phyloP scores from a whole-genome alignment of 2,888 invertebrate genomes.

The Bellardia bayeri region DNA sequence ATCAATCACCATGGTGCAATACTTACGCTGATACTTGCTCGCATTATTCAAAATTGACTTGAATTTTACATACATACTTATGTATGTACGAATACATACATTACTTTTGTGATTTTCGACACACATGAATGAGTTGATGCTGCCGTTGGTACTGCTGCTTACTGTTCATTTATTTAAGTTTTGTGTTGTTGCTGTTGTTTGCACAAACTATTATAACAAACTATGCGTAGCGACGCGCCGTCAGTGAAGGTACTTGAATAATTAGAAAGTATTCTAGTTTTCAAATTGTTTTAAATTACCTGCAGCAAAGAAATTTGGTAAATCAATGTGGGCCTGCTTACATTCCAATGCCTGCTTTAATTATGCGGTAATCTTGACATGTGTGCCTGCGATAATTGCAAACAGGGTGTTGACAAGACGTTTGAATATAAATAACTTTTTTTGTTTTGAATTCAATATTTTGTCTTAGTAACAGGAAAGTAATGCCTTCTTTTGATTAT shows the following conservation, averaged over 20 bases:
- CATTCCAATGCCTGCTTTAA: constrained; percentile 30
- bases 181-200: too few species aligned
- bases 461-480: too few species aligned
- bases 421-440: not conserved
- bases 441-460: too few species aligned
- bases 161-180: not conserved
- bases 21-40: not conserved
- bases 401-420: not conserved
- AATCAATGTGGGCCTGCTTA: constrained; percentile 33
- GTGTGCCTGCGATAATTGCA: not conserved
- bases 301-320: constrained; percentile 36
- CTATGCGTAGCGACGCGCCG: constrained; percentile 7
- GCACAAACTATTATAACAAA: constrained; percentile 7
- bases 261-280: constrained; percentile 61
- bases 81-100: not conserved
- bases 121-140: constrained; percentile 13
- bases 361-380: not conserved
- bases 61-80: too few species aligned
- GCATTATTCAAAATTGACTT: constrained; percentile 20
- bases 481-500: too few species aligned
- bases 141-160: not conserved
- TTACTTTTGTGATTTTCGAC: constrained; percentile 20
- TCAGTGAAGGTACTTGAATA: constrained; percentile 31
- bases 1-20: not conserved
- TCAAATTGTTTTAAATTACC: constrained; percentile 42